These are phyloP conservation scores for Apamea epomidion DNA, from an alignment of 2,888 invertebrate species.

Conservation along the genomic window DNA sequence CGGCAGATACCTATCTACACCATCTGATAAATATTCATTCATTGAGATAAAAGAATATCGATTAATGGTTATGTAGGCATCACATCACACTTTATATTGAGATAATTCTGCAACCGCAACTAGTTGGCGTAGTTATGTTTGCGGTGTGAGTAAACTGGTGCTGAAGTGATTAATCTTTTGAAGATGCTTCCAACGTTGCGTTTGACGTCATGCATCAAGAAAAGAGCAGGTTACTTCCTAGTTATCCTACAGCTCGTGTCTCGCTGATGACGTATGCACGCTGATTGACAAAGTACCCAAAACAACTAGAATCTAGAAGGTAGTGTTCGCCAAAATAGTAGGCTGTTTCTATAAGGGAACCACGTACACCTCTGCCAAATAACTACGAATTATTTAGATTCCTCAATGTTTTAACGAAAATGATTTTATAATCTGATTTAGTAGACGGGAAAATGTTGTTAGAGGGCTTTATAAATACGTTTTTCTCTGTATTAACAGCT, in stretches of 20 bases:
- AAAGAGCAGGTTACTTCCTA: constrained; percentile 44
- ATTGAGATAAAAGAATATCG: not conserved
- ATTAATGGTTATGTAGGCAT: not conserved
- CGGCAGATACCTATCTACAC: not conserved
- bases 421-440: constrained; percentile 9
- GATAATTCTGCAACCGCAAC: not conserved
- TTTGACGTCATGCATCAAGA: constrained; percentile 26
- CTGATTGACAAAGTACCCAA: constrained; percentile 12
- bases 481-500: constrained; percentile 72
- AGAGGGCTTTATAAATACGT: constrained; percentile 28
- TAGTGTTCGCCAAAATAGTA: constrained; percentile 11
- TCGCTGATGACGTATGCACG: constrained; percentile 8
- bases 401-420: constrained; percentile 4
- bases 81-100: not conserved
- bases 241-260: constrained; percentile 15
- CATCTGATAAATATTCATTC: not conserved
- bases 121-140: not conserved
- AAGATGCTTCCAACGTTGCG: constrained; percentile 6
- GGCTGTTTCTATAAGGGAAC: not conserved
- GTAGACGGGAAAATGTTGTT: constrained; percentile 25
- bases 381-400: not conserved
- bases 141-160: not conserved
- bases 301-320: not conserved
- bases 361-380: constrained; percentile 6
- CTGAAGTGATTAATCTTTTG: constrained; percentile 1